Conservation (phyloP, 1,140 invertebrate species). For the Hesperophylax magnus region DNA sequence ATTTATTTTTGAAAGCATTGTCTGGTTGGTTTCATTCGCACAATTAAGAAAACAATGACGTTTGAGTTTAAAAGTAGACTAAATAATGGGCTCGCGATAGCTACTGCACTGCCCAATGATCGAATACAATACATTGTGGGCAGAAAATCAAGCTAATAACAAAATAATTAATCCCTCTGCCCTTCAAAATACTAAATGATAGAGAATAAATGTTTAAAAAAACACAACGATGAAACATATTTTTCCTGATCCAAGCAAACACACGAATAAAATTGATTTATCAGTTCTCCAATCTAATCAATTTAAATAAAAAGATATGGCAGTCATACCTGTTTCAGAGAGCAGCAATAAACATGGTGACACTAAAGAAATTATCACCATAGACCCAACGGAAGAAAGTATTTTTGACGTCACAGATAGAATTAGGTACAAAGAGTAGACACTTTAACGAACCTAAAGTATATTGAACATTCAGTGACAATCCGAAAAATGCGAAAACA, state of each 20-base stretch:
- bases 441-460: background rate
- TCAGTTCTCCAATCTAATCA: too few species aligned
- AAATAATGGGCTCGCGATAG: background rate
- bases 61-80: constrained; percentile 18
- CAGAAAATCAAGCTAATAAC: background rate
- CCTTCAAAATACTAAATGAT: background rate
- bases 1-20: too few species aligned
- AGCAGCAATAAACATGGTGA: background rate
- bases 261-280: too few species aligned
- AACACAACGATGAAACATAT: too few species aligned
- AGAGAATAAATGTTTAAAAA: too few species aligned
- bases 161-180: background rate
- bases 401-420: background rate
- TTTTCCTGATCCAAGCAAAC: too few species aligned
- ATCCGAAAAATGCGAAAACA: too few species aligned
- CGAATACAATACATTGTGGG: background rate
- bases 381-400: background rate
- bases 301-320: too few species aligned
- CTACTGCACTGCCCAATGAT: background rate
- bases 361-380: background rate
- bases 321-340: background rate
- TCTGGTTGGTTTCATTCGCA: constrained; percentile 1
- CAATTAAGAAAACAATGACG: constrained; percentile 20
- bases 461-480: too few species aligned
- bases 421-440: background rate